Evolutionary conservation across 2,888 invertebrate species (phyloP).

Genomic region (Morpho helenor): DNA sequence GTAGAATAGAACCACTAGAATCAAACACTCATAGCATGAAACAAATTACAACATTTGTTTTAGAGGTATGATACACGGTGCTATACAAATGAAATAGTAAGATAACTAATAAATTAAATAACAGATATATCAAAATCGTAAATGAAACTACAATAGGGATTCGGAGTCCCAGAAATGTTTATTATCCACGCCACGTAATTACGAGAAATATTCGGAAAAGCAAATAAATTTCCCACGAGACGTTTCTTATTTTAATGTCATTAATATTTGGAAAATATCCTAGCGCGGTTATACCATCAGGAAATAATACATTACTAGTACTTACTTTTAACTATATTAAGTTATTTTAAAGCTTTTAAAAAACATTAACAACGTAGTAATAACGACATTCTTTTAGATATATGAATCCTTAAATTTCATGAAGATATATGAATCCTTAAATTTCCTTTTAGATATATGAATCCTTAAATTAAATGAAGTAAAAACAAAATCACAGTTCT

Average conservation of each 20-base stretch:
- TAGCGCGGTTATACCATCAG: constrained; percentile 1
- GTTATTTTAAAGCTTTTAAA: not conserved
- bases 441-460: no score
- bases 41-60: no score
- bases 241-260: constrained; percentile 15
- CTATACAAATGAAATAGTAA: not conserved
- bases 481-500: no score
- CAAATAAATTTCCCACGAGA: constrained; percentile 18
- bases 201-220: constrained; percentile 16
- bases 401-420: no score
- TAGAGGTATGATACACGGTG: no score
- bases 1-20: no score
- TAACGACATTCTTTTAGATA: no score
- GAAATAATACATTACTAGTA: not conserved
- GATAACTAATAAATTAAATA: no score
- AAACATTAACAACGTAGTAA: no score
- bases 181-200: constrained; percentile 13
- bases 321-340: constrained; percentile 2
- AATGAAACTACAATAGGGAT: constrained; percentile 11
- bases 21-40: no score
- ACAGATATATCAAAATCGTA: constrained; percentile 3
- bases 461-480: no score
- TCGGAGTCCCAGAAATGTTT: constrained; percentile 12
- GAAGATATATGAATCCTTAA: no score
- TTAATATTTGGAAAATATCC: constrained; percentile 16